Evolutionary conservation across 2,888 invertebrate species (phyloP).

Genomic region (Corythucha ciliata): DNA sequence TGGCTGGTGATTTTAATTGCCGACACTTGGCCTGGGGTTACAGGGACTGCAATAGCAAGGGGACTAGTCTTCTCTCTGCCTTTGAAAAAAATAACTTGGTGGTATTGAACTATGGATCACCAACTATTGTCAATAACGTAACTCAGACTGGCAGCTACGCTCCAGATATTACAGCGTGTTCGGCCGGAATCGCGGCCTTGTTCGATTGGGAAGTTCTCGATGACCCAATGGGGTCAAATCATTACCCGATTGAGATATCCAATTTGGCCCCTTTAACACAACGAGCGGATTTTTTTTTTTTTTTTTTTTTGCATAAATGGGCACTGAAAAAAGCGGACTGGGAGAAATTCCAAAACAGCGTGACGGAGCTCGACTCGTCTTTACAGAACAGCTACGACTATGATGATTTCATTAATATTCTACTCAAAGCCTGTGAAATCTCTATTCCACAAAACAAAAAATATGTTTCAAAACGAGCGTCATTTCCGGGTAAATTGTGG

Average conservation of each 20-base stretch:
- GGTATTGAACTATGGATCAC: conserved; percentile 2
- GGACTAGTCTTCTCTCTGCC: conserved; percentile 4
- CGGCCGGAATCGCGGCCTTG: not conserved
- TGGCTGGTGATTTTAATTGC: too few species aligned
- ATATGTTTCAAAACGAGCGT: too few species aligned
- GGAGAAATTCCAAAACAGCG: conserved; percentile 5
- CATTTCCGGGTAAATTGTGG: too few species aligned
- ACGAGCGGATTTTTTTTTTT: too few species aligned
- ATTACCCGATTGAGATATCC: conserved; percentile 9
- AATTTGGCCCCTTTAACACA: too few species aligned
- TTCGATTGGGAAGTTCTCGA: conserved; percentile 5
- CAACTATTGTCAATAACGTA: not conserved
- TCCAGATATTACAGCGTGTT: conserved; percentile 1
- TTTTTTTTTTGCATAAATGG: too few species aligned
- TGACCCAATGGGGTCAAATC: conserved; percentile 8
- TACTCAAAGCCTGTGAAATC: not conserved
- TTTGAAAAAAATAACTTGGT: conserved; percentile 1
- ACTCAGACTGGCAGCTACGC: not conserved
- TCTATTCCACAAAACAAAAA: conserved; percentile 7
- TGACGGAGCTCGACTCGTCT: too few species aligned
- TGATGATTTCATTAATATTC: not conserved
- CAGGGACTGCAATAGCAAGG: too few species aligned
- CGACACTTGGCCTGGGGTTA: too few species aligned
- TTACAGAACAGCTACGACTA: too few species aligned
- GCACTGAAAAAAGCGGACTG: conserved; percentile 4